Evolutionary conservation across 1,140 invertebrate genomes (phyloP).

Genomic region (Zaprionus kolodkinae): DNA sequence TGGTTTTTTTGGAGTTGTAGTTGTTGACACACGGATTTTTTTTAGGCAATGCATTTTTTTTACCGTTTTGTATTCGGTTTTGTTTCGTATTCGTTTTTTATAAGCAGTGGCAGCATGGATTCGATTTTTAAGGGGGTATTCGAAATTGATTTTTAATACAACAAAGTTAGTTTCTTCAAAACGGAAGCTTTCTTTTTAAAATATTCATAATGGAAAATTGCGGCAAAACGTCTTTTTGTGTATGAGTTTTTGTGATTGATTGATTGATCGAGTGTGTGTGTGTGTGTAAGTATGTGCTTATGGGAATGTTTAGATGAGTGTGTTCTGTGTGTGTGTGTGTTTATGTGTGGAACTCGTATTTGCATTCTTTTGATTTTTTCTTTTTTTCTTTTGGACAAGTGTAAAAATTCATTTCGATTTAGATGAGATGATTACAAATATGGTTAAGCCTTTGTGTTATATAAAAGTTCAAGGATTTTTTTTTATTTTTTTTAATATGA

Average conservation of each 20-base stretch:
- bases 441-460: conserved; percentile 84
- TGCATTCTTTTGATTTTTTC: conserved; percentile 21
- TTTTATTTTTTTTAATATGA: conserved; percentile 33
- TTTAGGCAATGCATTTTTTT: conserved; percentile 49
- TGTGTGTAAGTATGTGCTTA: conserved; percentile 30
- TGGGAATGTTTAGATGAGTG: conserved; percentile 20
- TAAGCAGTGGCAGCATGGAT: conserved; percentile 76
- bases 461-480: conserved; percentile 35
- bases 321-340: conserved; percentile 32
- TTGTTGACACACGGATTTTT: conserved; percentile 71
- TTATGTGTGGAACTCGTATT: conserved; percentile 38
- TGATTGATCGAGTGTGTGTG: conserved; percentile 22
- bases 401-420: conserved; percentile 82
- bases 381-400: conserved; percentile 50
- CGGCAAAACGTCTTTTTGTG: conserved; percentile 61
- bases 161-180: conserved; percentile 57
- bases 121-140: conserved; percentile 69
- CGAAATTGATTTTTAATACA: conserved; percentile 58
- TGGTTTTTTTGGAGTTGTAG: conserved; percentile 68
- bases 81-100: conserved; percentile 36
- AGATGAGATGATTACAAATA: conserved; percentile 84
- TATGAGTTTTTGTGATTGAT: conserved; percentile 29
- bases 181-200: conserved; percentile 57
- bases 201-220: conserved; percentile 65
- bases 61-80: conserved; percentile 16